Evolutionary conservation across 2,113 vertebrate species (phyloP).

Genomic region (Thalassarche chlororhynchos): DNA sequence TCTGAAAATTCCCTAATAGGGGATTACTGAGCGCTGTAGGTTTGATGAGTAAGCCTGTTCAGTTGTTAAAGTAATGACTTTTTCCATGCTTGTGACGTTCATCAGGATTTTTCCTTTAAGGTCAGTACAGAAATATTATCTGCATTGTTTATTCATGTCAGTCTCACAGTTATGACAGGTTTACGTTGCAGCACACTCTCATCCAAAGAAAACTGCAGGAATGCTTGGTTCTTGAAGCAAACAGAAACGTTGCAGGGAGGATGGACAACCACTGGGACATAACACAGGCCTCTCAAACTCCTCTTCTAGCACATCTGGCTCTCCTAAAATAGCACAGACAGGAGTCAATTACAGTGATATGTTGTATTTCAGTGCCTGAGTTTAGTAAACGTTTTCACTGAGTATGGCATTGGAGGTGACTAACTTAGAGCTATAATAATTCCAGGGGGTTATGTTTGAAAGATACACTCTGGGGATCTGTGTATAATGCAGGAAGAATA

Average conservation of each 20-base stretch:
- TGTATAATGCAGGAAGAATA: neutral
- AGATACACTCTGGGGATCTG: neutral
- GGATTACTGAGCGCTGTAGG: neutral
- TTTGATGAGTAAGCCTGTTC: neutral
- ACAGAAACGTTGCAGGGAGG: neutral
- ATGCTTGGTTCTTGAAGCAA: neutral
- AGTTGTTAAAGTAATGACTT: neutral
- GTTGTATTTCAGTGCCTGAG: neutral
- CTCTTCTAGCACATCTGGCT: neutral
- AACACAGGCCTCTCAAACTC: neutral
- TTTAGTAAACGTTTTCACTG: neutral
- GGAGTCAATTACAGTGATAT: neutral
- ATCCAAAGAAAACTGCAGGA: neutral
- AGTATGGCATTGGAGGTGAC: neutral
- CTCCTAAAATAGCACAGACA: neutral
- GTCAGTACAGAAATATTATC: neutral
- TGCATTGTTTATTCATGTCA: constrained; percentile 15
- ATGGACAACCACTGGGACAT: neutral
- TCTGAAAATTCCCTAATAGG: constrained; percentile 4
- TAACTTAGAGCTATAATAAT: neutral
- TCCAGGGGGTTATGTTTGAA: neutral
- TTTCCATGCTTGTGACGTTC: neutral
- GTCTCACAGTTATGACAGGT: constrained; percentile 25
- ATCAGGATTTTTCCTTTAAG: neutral
- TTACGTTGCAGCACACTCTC: neutral